Evolutionary conservation across 2,888 invertebrate species (phyloP), one percentile per base, ranked within the genome.

Genomic region (Cyaniris semiargus): DNA sequence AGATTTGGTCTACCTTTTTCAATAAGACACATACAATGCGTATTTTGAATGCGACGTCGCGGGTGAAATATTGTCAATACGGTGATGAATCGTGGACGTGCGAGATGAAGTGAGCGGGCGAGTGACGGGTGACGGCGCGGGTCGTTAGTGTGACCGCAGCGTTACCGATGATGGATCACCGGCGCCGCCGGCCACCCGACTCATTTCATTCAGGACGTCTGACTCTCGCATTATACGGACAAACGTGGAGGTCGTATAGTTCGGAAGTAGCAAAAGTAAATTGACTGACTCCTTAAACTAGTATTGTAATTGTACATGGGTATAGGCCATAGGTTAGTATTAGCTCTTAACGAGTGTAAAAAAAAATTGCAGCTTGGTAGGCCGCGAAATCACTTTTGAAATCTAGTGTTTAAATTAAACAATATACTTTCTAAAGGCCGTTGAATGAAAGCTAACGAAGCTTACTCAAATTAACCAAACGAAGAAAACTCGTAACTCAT

Each of bases 81-180:
- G 79, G 80, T 83, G 83, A 83, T 83, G 83, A 81, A 83, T 83
- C 79, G 80, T 78, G 78, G 77, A 78, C 77, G 78, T 79, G 80
- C 75, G 80, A 80, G 78, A 56, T 71, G 71, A 72, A 56, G 58
- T 58, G 71, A 76, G 71, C 56, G 66, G 66, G 80, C 81, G 81
- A 83, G 70, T 34, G 85, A 81, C 83, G 83, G 84, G 84, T 84
- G 86, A 84, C 53, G 74, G 74, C 84, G 84, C 83, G 85, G 86
- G 87, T 91, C 92, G 90, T 92, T 92, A 92, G 89, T 87, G 87
- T 84, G 85, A 85, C 85, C 84, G 83, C 84, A 84, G 88, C 90
- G 91, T 92, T 92, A 92, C 87, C 82, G 86, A 89, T 93, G 93
- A 93, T 93, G 89, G 92, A 93, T 92, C 86, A 86, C 87, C 88